These are phyloP conservation scores for Drosophila quinaria DNA, from an alignment of 2,888 invertebrate genomes.

Conservation along the genomic window DNA sequence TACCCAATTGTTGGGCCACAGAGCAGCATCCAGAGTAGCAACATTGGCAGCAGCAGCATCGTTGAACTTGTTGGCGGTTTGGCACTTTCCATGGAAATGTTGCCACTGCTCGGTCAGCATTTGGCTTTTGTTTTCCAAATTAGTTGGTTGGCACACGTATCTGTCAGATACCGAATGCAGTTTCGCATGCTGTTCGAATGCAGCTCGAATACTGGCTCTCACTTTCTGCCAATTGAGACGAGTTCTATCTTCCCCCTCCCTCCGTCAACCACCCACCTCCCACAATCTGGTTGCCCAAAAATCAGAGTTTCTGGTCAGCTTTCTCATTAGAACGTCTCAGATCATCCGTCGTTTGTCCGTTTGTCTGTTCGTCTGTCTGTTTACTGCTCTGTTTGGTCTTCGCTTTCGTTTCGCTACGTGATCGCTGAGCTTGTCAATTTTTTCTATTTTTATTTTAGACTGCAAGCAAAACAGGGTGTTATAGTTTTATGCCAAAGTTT, in stretches of 20 bases:
- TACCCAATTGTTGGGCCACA: conserved; percentile 44
- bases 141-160: conserved; percentile 65
- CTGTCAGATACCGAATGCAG: conserved; percentile 55
- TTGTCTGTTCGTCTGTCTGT: conserved; percentile 28
- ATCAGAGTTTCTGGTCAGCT: conserved; percentile 61
- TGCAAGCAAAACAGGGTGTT: neutral
- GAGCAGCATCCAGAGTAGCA: conserved; percentile 42
- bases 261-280: neutral
- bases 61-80: conserved; percentile 53
- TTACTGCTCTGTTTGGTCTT: conserved; percentile 40
- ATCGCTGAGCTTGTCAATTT: conserved; percentile 46
- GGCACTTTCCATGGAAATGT: conserved; percentile 76
- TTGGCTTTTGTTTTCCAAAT: conserved; percentile 69
- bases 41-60: conserved; percentile 33
- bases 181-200: conserved; percentile 27
- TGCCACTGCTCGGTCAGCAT: conserved; percentile 50
- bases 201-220: conserved; percentile 53
- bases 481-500: neutral
- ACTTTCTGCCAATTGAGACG: conserved; percentile 67
- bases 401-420: conserved; percentile 69
- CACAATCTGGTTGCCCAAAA: conserved; percentile 35
- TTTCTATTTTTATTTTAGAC: conserved; percentile 13
- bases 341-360: conserved; percentile 31
- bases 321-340: conserved; percentile 67
- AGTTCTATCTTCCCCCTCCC: neutral